Evolutionary conservation across 1,140 invertebrate genomes (phyloP), one percentile per base, ranked within the genome.

Genomic region (Battus philenor): DNA sequence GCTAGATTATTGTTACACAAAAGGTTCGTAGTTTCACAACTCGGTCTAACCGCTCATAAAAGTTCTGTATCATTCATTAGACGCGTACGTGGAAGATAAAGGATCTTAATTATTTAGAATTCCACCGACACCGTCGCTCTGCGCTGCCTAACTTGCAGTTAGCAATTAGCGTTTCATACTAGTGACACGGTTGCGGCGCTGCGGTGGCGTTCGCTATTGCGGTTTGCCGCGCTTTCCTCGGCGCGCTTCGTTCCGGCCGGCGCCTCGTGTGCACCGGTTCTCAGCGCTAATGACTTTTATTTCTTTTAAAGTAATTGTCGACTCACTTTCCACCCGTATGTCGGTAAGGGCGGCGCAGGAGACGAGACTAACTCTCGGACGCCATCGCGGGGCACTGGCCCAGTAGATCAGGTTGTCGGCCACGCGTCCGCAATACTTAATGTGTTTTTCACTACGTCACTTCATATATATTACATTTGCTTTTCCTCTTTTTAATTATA

Each of bases 131-230:
- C n/a, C n/a, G n/a, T n/a, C n/a, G n/a, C n/a, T n/a, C 47, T 18
- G 44, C 41, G 50, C 59, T 50, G 55, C 57, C 61, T 58, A 58
- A 69, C 59, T 67, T 48, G 58, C 48, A 11, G 48, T 62, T 59
- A 53, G 69, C 66, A 84, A 84, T 81, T 84, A 84, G 66, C 65
- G 73, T 78, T 75, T 82, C 73, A 79, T 76, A 78, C 80, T 81
- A 82, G 70, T 85, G 78, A 85, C 81, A 85, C 78, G 78, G 71
- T 85, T 82, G 71, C 66, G 62, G 63, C 63, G 54, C 62, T 67
- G 61, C 58, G 60, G 27, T 62, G 54, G 62, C 54, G 50, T 50
- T 60, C 60, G 45, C 59, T 66, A 63, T 79, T 82, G 80, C 78
- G 78, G 78, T 82, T 81, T 80, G 70, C 78, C 72, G 72, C 70